Conservation (phyloP, 2,888 invertebrate genomes). For the Pterobdella sp. region DNA sequence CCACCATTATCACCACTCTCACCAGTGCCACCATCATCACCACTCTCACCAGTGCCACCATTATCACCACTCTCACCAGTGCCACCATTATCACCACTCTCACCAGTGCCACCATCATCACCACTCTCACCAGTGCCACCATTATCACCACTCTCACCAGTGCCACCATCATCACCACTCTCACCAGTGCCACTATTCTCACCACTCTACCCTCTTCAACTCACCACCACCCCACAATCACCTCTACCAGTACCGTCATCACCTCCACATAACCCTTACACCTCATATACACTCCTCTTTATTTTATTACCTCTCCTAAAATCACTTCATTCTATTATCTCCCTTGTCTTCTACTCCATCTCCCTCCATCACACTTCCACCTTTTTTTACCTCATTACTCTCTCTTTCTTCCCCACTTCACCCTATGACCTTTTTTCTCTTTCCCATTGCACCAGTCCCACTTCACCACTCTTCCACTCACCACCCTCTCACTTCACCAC, state of each 20-base stretch:
- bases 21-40: not conserved
- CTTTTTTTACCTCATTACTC: not conserved
- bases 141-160: not conserved
- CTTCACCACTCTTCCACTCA: not conserved
- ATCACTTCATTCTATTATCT: not conserved
- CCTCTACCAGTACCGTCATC: not conserved
- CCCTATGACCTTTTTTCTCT: not conserved
- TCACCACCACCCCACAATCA: not conserved
- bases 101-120: not conserved
- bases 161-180: not conserved
- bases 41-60: not conserved
- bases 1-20: not conserved
- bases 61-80: not conserved
- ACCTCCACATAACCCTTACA: not conserved
- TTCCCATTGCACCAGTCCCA: not conserved
- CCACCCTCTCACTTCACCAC: constrained; percentile 32
- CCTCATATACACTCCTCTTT: not conserved
- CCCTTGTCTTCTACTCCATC: not conserved
- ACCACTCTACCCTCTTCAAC: not conserved
- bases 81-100: not conserved
- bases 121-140: not conserved
- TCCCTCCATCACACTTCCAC: not conserved
- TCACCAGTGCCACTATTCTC: not conserved
- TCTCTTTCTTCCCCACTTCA: not conserved
- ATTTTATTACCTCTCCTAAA: not conserved